Base-by-base conservation (phyloP, 2,113 vertebrate genomes). In the Callospermophilus lateralis region DNA sequence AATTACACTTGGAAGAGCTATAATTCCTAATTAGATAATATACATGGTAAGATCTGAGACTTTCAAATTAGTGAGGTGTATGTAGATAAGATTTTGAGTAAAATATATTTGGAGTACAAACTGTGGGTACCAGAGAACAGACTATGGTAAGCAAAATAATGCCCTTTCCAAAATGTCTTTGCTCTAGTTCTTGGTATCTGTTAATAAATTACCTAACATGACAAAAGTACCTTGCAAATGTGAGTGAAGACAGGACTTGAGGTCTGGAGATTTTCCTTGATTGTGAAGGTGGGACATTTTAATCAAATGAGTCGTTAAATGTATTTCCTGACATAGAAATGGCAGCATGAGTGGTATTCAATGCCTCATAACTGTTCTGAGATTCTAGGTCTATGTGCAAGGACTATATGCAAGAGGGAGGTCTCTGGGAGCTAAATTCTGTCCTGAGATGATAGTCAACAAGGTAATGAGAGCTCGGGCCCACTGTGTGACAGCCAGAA, bases 361-460 rank as follows among this genome's bases (percentile, higher is more conserved):
- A 58, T 45, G 22, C 4, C 24, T 15, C 24, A 30, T 30, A 61
- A 22, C n/a, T 68, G 13, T 39, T 74, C 28, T 70, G 39, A 79
- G 17, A 61, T 51, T 4, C 32, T 58, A 53, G 5, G 4, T 4
- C 19, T 51, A 4, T 17, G 16, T 10, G 0, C 6, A 58, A 11
- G 28, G 8, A 65, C 19, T 53, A 17, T 63, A 63, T 11, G 32
- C 7, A n/a, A 30, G 6, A 42, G 8, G 24, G 32, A 88, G 6
- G 9, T 61, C 6, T 65, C 73, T 65, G 9, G 1, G 22, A 73
- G 37, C 17, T 61, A 63, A 39, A 16, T 45, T 11, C 15, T 45
- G 6, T 3, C 6, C 34, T 48, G 22, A 84, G 30, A 3, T 76
- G 30, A 84, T 19, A 51, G 1, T 24, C 42, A 76, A 7, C 15